phyloP scores from a whole-genome alignment of 1,140 invertebrate genomes.

The Himalopsyche phryganea region DNA sequence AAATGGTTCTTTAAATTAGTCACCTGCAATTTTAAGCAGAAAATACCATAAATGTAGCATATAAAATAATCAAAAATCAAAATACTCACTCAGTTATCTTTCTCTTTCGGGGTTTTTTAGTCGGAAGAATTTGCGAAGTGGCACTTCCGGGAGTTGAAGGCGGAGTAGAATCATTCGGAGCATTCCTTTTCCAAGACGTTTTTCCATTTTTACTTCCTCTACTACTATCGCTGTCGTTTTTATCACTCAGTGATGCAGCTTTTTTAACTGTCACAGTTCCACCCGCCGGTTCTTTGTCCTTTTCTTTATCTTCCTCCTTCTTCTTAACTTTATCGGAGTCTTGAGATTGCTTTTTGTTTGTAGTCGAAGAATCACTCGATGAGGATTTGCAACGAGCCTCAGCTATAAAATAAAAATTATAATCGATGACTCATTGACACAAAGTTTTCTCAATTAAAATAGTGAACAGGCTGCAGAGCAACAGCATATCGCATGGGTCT shows the following conservation, averaged over 20 bases:
- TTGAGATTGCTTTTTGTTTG: slow-evolving; percentile 17
- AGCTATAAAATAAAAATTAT: slow-evolving; percentile 4
- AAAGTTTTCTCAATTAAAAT: too few species aligned
- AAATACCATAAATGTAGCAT: too few species aligned
- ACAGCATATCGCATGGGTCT: too few species aligned
- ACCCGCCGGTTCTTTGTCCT: not conserved
- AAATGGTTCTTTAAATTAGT: too few species aligned
- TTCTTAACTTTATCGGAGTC: slow-evolving; percentile 20
- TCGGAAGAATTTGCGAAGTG: slow-evolving; percentile 6
- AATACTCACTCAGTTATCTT: slow-evolving; percentile 29
- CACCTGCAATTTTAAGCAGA: too few species aligned
- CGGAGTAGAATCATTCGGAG: slow-evolving; percentile 8
- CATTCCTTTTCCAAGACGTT: slow-evolving; percentile 22
- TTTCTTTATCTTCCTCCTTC: slow-evolving; percentile 6
- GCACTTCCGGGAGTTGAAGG: slow-evolving; percentile 19
- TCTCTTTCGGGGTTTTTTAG: slow-evolving; percentile 29
- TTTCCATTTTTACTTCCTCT: slow-evolving; percentile 32
- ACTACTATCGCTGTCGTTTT: slow-evolving; percentile 34
- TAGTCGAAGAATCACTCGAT: slow-evolving; percentile 26
- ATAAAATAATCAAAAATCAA: too few species aligned
- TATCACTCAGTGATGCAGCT: slow-evolving; percentile 25
- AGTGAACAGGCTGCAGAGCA: too few species aligned
- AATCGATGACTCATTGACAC: too few species aligned
- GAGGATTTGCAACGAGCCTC: slow-evolving; percentile 31
- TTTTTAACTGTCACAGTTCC: slow-evolving; percentile 12